Base-by-base conservation (phyloP, 37 sponge, comb jelly and placozoan genomes). In the Cladorhizidae sp. region DNA sequence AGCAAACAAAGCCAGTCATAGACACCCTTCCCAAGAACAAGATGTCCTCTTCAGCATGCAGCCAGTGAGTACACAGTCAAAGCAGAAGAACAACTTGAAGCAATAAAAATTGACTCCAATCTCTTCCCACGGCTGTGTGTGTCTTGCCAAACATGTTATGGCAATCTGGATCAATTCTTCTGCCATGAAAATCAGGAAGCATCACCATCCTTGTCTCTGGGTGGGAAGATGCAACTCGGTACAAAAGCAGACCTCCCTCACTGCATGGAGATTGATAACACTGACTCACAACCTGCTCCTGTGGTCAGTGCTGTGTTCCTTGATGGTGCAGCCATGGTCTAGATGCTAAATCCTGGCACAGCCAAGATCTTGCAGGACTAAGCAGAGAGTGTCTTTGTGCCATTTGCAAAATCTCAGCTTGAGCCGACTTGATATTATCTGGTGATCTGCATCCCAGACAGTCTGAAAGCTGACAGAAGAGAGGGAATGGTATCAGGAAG, bases 261-360 rank as follows among this genome's bases (percentile, higher is more conserved):
- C 62, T n/a, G 62, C 25, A 23, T 61, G 20, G 26, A 61, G 62
- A 26, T 61, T 23, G 55, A 54, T 20, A 17, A 54, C 12, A 54
- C 17, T 17, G 26, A 61, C 20, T 18, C 28, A 68, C 15, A 8
- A 20, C 14, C 28, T 39, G 80, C 43, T 2, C 67, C 80, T 79
- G 37, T n/a, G 5, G 80, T 79, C 69, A 79, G 15, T 23, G 54
- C 50, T 25, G 40, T 21, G 58, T 20, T 79, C 69, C 38, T 79
- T 62, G 80, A 79, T 79, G 80, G 80, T 28, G 80, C 49, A 57
- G 65, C 69, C 21, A 45, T 79, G 36, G 51, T 79, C 28, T 69
- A 79, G 52, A 79, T 79, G 35, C 78, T 77, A 7, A 58, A 62
- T 23, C 78, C 62, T 33, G 78, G 78, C 29, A 36, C 72, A 29